These are phyloP conservation scores for Rhimphoctona megacephalus DNA, from an alignment of 2,888 invertebrate species.

Conservation along the genomic window DNA sequence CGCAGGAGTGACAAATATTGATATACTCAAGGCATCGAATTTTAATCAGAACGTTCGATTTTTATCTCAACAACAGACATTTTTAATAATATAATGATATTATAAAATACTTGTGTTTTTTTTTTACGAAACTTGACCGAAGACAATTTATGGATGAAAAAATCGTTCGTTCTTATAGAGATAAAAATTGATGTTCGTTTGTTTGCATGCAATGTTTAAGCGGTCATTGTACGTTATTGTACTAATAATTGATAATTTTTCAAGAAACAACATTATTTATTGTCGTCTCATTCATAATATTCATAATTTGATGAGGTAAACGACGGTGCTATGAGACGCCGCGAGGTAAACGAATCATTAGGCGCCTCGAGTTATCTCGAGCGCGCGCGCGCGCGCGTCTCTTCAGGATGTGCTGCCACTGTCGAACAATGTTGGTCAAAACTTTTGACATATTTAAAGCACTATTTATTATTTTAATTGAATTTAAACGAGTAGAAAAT, in stretches of 20 bases:
- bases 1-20: conserved; percentile 36
- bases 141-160: neutral
- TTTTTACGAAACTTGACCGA: neutral
- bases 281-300: too few relatives aligned
- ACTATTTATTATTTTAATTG: neutral
- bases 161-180: conserved; percentile 37
- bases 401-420: too few relatives aligned
- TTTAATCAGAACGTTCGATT: conserved; percentile 43
- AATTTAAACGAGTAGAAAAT: neutral
- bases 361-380: neutral
- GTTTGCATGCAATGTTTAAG: conserved; percentile 80
- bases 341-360: conserved; percentile 11
- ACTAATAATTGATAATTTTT: conserved; percentile 38
- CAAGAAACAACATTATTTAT: conserved; percentile 16
- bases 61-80: neutral
- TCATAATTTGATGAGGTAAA: conserved; percentile 8
- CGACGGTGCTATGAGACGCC: neutral
- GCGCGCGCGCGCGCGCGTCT: neutral
- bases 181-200: conserved; percentile 74
- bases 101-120: too few relatives aligned
- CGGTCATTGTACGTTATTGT: conserved; percentile 68
- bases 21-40: conserved; percentile 62
- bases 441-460: conserved; percentile 7
- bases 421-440: neutral
- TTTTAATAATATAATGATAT: too few relatives aligned